Conservation (phyloP, 2,888 invertebrate species). For the Epiblema foenella region DNA sequence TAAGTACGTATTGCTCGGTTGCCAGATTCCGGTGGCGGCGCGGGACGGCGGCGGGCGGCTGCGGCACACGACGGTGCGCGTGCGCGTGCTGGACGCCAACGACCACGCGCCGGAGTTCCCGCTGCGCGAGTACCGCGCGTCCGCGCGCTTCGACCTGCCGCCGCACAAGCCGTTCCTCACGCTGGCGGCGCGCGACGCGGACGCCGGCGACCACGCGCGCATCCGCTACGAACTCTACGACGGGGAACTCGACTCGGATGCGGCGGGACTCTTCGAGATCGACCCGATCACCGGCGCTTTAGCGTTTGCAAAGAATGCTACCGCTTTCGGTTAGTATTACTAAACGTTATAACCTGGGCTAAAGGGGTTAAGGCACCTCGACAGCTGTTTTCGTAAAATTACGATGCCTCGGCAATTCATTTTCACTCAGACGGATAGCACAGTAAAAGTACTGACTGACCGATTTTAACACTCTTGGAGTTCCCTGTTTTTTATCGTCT, state of each 20-base stretch:
- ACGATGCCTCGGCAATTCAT: too few species aligned
- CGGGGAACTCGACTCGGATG: conserved; percentile 75
- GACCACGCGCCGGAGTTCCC: conserved; percentile 92
- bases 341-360: too few species aligned
- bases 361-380: too few species aligned
- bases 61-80: conserved; percentile 90
- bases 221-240: conserved; percentile 92
- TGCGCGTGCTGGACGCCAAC: conserved; percentile 93
- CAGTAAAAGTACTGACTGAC: too few species aligned
- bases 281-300: conserved; percentile 91
- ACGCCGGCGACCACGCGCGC: conserved; percentile 89
- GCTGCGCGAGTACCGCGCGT: conserved; percentile 90
- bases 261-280: conserved; percentile 89
- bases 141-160: conserved; percentile 83
- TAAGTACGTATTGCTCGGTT: too few species aligned
- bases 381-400: too few species aligned
- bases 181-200: conserved; percentile 88
- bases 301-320: conserved; percentile 86
- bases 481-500: too few species aligned
- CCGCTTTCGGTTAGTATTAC: conserved; percentile 72
- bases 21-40: conserved; percentile 89
- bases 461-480: too few species aligned
- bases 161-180: conserved; percentile 69
- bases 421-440: too few species aligned
- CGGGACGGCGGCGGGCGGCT: conserved; percentile 92